Evolutionary conservation across 2,113 vertebrate genomes (phyloP).

Genomic region (Leptocoma aspasia): DNA sequence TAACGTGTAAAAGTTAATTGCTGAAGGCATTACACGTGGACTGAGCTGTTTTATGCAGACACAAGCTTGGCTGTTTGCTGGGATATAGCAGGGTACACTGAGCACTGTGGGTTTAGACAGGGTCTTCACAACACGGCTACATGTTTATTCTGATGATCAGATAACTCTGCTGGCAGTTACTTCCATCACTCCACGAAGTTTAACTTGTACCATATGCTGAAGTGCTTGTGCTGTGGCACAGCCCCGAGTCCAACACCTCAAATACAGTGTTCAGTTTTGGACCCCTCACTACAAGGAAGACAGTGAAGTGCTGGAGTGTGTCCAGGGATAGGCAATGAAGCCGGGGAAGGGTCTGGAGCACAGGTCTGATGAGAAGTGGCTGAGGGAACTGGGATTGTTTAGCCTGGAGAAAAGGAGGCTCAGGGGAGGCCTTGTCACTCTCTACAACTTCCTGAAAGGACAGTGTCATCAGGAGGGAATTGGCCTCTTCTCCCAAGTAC

Average conservation of each 20-base stretch:
- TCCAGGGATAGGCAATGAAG: not conserved
- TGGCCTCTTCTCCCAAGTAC: not conserved
- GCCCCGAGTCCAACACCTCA: not conserved
- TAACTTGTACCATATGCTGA: not conserved
- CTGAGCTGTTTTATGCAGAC: not conserved
- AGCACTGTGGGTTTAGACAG: not conserved
- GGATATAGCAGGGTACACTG: not conserved
- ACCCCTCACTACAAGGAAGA: not conserved
- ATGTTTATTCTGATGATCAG: not conserved
- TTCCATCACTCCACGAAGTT: not conserved
- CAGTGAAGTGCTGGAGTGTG: not conserved
- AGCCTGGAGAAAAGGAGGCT: not conserved
- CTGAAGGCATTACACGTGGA: not conserved
- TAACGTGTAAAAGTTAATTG: not conserved
- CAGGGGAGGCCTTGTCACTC: not conserved
- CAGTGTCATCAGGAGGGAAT: not conserved
- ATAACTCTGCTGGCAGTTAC: not conserved
- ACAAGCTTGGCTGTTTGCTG: not conserved
- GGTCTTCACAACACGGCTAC: not conserved
- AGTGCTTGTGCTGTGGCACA: not conserved
- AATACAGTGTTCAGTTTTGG: not conserved
- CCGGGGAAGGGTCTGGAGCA: not conserved
- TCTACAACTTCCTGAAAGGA: not conserved
- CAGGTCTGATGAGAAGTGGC: not conserved
- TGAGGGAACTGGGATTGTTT: not conserved